Evolutionary conservation across 2,888 invertebrate species (phyloP).

Genomic region (Thymelicus lineola): DNA sequence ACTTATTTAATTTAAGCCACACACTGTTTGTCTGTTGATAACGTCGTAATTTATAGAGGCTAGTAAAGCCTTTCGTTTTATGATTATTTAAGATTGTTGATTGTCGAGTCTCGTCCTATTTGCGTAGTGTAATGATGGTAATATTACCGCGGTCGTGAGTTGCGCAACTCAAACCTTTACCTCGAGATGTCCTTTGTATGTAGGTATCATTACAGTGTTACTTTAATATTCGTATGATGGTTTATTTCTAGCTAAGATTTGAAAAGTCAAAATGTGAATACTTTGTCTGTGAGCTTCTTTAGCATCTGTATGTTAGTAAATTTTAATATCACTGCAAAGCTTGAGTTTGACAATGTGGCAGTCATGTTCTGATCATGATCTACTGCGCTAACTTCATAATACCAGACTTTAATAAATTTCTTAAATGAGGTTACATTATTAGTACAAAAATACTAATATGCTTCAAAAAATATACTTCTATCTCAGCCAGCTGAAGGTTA

Average conservation of each 20-base stretch:
- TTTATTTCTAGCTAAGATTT: constrained; percentile 7
- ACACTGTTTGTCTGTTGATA: constrained; percentile 71
- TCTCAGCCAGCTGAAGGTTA: no score
- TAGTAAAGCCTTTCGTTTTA: constrained; percentile 74
- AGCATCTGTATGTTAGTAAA: no score
- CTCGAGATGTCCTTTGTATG: constrained; percentile 56
- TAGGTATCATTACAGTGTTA: constrained; percentile 48
- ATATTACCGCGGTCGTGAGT: constrained; percentile 62
- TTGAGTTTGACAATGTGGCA: no score
- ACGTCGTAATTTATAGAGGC: constrained; percentile 75
- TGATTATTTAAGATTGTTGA: constrained; percentile 74
- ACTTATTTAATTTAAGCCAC: constrained; percentile 74
- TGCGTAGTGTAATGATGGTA: constrained; percentile 57
- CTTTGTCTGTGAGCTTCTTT: no score
- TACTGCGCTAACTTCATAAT: no score
- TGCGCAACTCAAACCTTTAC: constrained; percentile 55
- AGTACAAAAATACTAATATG: no score
- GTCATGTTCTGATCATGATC: no score
- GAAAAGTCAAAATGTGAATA: not conserved
- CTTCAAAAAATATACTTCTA: no score
- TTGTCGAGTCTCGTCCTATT: constrained; percentile 67
- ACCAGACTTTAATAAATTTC: no score
- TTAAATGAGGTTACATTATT: no score
- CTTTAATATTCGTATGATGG: constrained; percentile 53
- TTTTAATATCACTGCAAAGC: no score